phyloP scores from a whole-genome alignment of 2,113 vertebrate species.

The Pionites leucogaster region DNA sequence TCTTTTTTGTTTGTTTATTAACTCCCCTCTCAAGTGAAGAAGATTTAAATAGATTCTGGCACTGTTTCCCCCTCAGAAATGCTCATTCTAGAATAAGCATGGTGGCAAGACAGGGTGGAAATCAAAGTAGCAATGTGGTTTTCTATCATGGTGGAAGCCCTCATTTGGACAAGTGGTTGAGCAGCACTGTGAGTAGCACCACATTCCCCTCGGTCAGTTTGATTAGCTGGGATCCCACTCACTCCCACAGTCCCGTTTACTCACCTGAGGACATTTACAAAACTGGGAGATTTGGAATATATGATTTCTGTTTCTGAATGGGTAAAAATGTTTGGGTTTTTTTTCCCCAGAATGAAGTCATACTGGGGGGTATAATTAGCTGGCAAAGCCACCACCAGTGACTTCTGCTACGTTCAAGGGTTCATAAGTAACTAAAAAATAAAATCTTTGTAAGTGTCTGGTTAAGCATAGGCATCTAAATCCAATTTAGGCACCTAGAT shows the following conservation, averaged over 20 bases:
- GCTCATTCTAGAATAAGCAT: not conserved
- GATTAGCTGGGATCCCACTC: not conserved
- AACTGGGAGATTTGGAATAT: not conserved
- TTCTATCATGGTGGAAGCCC: fast-evolving
- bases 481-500: not conserved
- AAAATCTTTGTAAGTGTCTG: not conserved
- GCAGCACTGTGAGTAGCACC: not conserved
- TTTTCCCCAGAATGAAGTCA: not conserved
- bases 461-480: not conserved
- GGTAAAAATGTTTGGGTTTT: not conserved
- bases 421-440: not conserved
- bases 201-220: not conserved
- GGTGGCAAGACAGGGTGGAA: not conserved
- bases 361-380: not conserved
- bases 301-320: not conserved
- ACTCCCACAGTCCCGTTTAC: not conserved
- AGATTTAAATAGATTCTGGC: not conserved
- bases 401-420: not conserved
- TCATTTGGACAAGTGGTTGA: not conserved
- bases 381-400: not conserved
- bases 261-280: not conserved
- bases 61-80: fast-evolving
- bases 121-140: not conserved
- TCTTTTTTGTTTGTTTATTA: no score
- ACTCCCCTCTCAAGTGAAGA: not conserved